These are phyloP conservation scores for Bicyclus anynana DNA, from an alignment of 1,140 invertebrate genomes.

Conservation along the genomic window DNA sequence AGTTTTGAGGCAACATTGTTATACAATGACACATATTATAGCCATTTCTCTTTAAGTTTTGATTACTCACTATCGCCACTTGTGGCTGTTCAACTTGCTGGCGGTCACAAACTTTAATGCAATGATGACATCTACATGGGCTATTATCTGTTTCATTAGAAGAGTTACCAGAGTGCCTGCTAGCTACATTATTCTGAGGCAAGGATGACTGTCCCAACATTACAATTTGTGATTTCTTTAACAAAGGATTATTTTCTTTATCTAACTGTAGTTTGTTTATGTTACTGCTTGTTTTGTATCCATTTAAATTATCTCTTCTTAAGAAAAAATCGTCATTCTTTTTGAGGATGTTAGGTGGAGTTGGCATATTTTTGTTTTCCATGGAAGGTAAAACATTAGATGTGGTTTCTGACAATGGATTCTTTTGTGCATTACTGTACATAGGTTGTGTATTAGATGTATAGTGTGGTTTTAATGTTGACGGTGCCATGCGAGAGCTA, in stretches of 20 bases:
- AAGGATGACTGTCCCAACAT: conserved; percentile 20
- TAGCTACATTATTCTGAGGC: not conserved
- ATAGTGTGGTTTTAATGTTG: too few relatives aligned
- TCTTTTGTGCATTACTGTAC: not conserved
- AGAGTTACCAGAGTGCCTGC: conserved; percentile 3
- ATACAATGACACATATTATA: conserved; percentile 19
- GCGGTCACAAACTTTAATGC: conserved; percentile 24
- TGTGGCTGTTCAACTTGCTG: not conserved
- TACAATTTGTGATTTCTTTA: conserved; percentile 44
- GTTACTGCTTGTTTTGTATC: conserved; percentile 34
- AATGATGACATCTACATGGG: conserved; percentile 50
- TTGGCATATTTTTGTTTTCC: conserved; percentile 30
- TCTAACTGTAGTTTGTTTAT: conserved; percentile 37
- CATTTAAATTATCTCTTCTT: conserved; percentile 41
- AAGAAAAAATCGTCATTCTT: conserved; percentile 58
- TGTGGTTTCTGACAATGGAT: not conserved
- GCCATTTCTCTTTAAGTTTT: conserved; percentile 5
- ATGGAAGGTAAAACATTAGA: conserved; percentile 29
- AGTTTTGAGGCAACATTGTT: not conserved
- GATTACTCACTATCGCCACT: conserved; percentile 1
- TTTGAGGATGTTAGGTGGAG: conserved; percentile 38
- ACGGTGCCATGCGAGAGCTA: conserved; percentile 24
- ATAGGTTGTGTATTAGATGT: not conserved
- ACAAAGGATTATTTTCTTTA: conserved; percentile 51
- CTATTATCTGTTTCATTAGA: conserved; percentile 10